Conservation (phyloP, 2,797 vertebrate species). For the Aldrovandia affinis region DNA sequence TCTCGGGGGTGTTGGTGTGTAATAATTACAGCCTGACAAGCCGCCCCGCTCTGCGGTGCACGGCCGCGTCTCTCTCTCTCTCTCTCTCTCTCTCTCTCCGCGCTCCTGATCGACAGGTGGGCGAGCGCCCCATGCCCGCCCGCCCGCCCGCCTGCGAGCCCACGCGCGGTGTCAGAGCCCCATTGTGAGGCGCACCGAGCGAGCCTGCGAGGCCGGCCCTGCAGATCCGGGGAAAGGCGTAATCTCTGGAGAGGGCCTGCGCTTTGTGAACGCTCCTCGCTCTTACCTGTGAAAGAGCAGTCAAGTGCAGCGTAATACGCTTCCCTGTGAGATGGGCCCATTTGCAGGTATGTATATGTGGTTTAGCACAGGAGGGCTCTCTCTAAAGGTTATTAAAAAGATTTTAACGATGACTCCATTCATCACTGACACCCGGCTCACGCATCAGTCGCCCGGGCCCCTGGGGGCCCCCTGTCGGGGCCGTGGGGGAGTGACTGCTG, state of each 20-base stretch:
- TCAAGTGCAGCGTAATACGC: constrained; percentile 38
- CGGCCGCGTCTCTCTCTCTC: constrained; percentile 15
- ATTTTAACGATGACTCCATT: constrained; percentile 73
- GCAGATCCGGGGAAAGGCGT: not conserved
- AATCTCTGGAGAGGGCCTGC: constrained; percentile 22
- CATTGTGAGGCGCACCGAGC: not conserved
- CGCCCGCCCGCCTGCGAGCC: not conserved
- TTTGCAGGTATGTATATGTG: constrained; percentile 54
- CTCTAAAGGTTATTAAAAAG: constrained; percentile 74
- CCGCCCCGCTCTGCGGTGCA: constrained; percentile 43
- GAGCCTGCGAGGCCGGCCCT: not conserved
- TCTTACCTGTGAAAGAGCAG: constrained; percentile 43
- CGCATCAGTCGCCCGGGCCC: constrained; percentile 61
- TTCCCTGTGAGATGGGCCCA: constrained; percentile 34
- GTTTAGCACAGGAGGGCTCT: constrained; percentile 41
- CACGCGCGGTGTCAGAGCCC: not conserved
- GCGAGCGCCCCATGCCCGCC: not conserved
- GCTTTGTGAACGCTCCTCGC: constrained; percentile 23
- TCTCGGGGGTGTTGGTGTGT: constrained; percentile 44
- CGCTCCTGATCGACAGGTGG: constrained; percentile 33
- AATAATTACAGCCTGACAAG: constrained; percentile 50
- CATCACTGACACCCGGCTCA: constrained; percentile 72
- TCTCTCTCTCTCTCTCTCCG: constrained; percentile 32
- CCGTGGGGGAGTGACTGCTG: constrained; percentile 59
- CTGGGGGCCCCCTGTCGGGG: constrained; percentile 52